Percentiles rank a stretch among this genome's conserved stretches.
phyloP scores from a whole-genome alignment of 2,797 vertebrate species.

The Oceanodroma leucorhoa region DNA sequence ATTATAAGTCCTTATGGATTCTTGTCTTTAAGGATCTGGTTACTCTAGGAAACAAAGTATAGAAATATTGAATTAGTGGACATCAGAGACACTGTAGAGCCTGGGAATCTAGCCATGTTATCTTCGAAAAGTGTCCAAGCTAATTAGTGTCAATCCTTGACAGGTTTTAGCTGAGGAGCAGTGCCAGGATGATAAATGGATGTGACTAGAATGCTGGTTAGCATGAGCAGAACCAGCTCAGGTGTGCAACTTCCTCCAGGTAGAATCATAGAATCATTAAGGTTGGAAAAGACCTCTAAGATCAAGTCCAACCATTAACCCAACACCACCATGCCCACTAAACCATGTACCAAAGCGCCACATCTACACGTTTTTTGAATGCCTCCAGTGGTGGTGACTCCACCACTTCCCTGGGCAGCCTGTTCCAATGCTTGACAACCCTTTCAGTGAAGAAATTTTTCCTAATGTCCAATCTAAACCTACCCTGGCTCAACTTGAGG shows the following conservation, averaged over 20 bases:
- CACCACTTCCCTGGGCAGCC: too few relatives aligned
- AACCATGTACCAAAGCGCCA: too few relatives aligned
- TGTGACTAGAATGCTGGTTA: not conserved
- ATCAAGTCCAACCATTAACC: too few relatives aligned
- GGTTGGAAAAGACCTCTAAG: too few relatives aligned
- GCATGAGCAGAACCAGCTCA: not conserved
- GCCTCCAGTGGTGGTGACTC: too few relatives aligned
- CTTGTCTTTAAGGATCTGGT: not conserved
- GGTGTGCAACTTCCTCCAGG: not conserved
- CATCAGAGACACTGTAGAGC: not conserved
- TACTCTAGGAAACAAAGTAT: not conserved
- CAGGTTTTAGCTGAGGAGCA: not conserved
- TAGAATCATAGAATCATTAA: too few relatives aligned
- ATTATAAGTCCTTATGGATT: not conserved
- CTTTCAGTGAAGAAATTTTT: too few relatives aligned
- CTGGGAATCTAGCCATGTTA: not conserved
- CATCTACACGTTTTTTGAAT: too few relatives aligned
- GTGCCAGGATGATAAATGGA: not conserved
- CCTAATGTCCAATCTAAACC: too few relatives aligned
- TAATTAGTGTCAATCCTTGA: not conserved
- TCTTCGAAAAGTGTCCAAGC: not conserved
- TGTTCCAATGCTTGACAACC: too few relatives aligned
- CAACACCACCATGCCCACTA: too few relatives aligned
- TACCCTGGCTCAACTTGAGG: too few relatives aligned
- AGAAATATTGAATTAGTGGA: not conserved